Base-by-base conservation (phyloP, 1,140 invertebrate species). In the Plutomurus gul region DNA sequence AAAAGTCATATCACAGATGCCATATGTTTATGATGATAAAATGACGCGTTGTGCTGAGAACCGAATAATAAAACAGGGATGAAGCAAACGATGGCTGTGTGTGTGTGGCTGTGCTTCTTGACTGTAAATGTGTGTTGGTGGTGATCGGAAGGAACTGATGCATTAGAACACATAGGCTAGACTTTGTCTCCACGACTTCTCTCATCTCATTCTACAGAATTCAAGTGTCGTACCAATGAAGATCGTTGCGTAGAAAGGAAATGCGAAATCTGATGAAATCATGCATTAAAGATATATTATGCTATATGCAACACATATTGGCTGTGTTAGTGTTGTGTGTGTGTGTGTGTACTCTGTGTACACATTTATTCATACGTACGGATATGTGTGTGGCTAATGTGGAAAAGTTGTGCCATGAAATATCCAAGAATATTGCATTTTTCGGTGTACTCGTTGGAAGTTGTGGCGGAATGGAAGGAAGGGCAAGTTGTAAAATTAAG, bases 21-120 rank as follows among this genome's bases (percentile, higher is more conserved):
- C 70, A 72, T 72, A 72, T 72, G 70, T 72, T 72, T 20, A 72
- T 72, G 70, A 72, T 72, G 70, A 72, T 72, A 72, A 46, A 72
- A 72, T 72, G 70, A 72, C 70, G 70, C 70, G 39, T 36, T 37
- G 39, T 43, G 70, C 27, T 33, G 25, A 65, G 56, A 65, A 65
- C 27, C 30, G 56, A 65, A 65, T 65, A 65, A 25, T 33, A 65
- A 65, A 65, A 36, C 25, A n/a, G 27, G 56, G 16, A n/a, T 33
- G 56, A 33, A 30, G 18, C 27, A 33, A 33, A 30, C n/a, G 36
- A 51, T 51, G 47, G n/a, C n/a, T n/a, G n/a, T n/a, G n/a, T n/a
- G n/a, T n/a, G n/a, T n/a, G n/a, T n/a, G n/a, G n/a, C n/a, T n/a
- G n/a, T n/a, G n/a, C n/a, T n/a, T n/a, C n/a, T n/a, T n/a, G n/a